phyloP scores from a whole-genome alignment of 2,113 vertebrate genomes.

The Turnix velox region DNA sequence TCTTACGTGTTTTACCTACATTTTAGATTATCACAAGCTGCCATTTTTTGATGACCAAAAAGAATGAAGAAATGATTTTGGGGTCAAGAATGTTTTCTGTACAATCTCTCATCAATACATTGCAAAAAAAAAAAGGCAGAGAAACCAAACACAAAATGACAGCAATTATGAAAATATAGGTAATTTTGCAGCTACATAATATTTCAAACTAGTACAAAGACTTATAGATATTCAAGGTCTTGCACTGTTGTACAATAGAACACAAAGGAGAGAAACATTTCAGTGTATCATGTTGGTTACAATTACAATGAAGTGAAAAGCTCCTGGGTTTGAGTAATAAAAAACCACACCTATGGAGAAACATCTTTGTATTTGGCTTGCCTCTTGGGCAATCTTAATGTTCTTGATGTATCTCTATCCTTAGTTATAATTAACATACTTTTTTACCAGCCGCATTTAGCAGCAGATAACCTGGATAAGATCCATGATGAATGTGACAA shows the following conservation, averaged over 20 bases:
- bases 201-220: neutral
- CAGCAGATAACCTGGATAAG: constrained; percentile 93
- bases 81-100: neutral
- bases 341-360: neutral
- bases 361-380: neutral
- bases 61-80: neutral
- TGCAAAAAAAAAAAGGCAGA: neutral
- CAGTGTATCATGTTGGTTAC: neutral
- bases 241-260: neutral
- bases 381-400: neutral
- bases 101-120: neutral
- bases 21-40: neutral
- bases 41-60: neutral
- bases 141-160: neutral
- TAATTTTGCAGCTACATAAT: neutral
- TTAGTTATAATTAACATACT: neutral
- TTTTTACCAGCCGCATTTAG: constrained; percentile 86
- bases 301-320: neutral
- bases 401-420: neutral
- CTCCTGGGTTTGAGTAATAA: neutral
- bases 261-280: neutral
- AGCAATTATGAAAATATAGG: neutral
- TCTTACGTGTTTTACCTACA: neutral
- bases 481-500: constrained; percentile 90
- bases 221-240: neutral